Evolutionary conservation across 2,888 invertebrate species (phyloP), one percentile per base, ranked within the genome.

Genomic region (Tetheella fluctuosa): DNA sequence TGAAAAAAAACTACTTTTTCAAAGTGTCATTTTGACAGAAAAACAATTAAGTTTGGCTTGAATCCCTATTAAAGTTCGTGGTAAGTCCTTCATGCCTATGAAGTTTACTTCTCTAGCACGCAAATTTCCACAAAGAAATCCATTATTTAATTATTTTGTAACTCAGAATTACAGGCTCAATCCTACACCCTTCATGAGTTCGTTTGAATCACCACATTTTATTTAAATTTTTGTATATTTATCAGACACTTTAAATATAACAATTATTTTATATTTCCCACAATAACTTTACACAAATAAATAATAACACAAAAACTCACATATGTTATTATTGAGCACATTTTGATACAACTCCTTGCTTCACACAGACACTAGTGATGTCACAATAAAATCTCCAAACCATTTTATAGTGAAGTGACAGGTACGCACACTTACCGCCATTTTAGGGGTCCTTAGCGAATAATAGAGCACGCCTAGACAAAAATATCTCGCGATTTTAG

Each of bases 351-450:
- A 69, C 70, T 76, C 69, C 70, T 69, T 64, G 68, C 76, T 78
- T 80, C 70, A 71, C 79, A 80, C 77, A 73, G 74, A 74, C 71
- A 79, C 78, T 81, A 84, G 76, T 90, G 89, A 84, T 88, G 86
- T 80, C 86, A 88, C 81, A 86, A 85, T 77, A 71, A 69, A 72
- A 52, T 67, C 66, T 64, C 63, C 65, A 71, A 74, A 76, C 73
- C 69, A 84, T 86, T 83, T 85, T 91, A 91, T 91, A 91, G 72
- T 70, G 39, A 71, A 82, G 89, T 85, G 88, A 89, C 88, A 76
- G 88, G 79, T 20, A 48, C 48, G 48, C 48, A 48, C 48, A 48
- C 48, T 70, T 71, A 65, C 59, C 30, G 28, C 57, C 57, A 20
- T 59, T 66, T 76, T 76, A 68, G 76, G 74, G 76, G 62, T 64